Percentiles rank a stretch among this genome's conserved stretches.
Conservation (phyloP, 92 coral and sea anemone genomes). For the Diadumene lineata region DNA sequence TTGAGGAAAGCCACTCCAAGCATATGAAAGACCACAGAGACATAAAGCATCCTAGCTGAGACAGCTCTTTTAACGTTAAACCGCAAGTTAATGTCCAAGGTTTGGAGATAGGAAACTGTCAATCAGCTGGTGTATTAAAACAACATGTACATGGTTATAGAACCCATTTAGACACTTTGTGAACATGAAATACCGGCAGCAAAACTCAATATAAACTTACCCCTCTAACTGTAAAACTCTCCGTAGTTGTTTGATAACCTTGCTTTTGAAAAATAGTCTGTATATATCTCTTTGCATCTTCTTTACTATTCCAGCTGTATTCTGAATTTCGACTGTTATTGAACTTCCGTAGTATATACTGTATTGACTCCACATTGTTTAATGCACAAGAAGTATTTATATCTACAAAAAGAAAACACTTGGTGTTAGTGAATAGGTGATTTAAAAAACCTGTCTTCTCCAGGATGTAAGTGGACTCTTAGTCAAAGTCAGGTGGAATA, state of each 20-base stretch:
- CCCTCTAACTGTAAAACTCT: conserved; percentile 25
- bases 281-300: conserved; percentile 50
- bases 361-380: conserved; percentile 13
- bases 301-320: conserved; percentile 38
- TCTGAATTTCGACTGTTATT: conserved; percentile 41
- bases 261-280: conserved; percentile 42
- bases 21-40: too few species aligned
- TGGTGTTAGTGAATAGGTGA: neutral
- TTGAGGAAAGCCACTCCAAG: too few species aligned
- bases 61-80: too few species aligned
- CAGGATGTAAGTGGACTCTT: too few species aligned
- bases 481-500: too few species aligned
- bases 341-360: conserved; percentile 43
- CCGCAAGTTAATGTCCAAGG: too few species aligned
- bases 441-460: neutral
- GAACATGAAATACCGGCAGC: too few species aligned
- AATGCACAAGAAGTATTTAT: neutral
- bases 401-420: neutral
- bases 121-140: too few species aligned
- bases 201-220: neutral
- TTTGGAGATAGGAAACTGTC: too few species aligned
- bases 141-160: too few species aligned
- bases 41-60: too few species aligned
- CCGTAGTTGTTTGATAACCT: conserved; percentile 58
- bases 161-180: too few species aligned